Conservation (phyloP, 2,888 invertebrate genomes). For the Lasioglossum leucozonium region DNA sequence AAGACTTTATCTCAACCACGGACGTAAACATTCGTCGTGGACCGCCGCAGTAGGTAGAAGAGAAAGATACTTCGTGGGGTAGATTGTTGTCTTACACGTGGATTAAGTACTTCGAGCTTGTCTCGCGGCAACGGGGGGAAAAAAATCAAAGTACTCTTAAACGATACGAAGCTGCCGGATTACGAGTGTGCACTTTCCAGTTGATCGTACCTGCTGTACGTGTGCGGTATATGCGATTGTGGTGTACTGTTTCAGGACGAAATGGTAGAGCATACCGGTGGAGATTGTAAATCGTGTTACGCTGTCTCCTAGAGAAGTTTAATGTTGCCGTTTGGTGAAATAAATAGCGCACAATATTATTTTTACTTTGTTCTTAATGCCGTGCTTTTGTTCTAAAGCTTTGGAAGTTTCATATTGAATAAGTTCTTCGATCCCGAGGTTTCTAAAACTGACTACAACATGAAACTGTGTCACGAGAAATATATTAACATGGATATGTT, state of each 20-base stretch:
- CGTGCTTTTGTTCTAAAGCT: no score
- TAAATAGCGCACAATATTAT: no score
- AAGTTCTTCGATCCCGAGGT: no score
- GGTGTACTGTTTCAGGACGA: not conserved
- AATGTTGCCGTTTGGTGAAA: no score
- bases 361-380: no score
- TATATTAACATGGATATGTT: no score
- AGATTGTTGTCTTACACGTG: constrained; percentile 1
- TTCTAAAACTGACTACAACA: not conserved
- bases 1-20: not conserved
- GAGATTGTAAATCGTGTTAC: not conserved
- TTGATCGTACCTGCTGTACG: not conserved
- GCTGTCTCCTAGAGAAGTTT: not conserved
- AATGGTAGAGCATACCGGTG: not conserved
- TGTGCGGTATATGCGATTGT: not conserved
- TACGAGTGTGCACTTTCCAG: not conserved
- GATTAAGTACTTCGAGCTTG: not conserved
- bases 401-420: no score
- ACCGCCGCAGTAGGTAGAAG: not conserved
- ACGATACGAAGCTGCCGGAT: not conserved
- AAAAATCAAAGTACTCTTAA: not conserved
- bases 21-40: constrained; percentile 8
- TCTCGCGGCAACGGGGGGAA: not conserved
- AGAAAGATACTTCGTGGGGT: not conserved
- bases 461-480: not conserved